Base-by-base conservation (phyloP, 2,797 vertebrate species). In the Pachyuromys duprasi region DNA sequence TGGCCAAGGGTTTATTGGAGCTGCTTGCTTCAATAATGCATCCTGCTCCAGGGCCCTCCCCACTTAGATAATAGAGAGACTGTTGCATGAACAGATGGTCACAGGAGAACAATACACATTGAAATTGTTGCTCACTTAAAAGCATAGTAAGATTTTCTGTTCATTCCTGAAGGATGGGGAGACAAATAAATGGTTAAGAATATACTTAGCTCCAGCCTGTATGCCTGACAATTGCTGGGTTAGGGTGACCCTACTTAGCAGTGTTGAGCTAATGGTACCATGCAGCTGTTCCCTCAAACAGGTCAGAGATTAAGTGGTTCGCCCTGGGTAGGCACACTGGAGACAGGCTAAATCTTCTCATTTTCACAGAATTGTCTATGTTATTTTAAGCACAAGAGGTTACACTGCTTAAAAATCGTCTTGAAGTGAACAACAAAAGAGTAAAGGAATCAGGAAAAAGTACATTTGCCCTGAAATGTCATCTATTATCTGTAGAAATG, bases 81-180 rank as follows among this genome's bases (percentile, higher is more conserved):
- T 95, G 95, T 96, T 97, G 80, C 75, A n/a, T 67, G 96, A 96
- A 96, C 94, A 95, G 87, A 96, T 94, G 96, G 86, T 90, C 67
- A 97, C 81, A 90, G 92, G 60, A 92, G 93, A 92, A 96, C 65
- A 75, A 82, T 65, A 92, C 39, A 92, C 39, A 93, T 82, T 70
- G 88, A 94, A 86, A 89, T 45, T 90, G 42, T 75, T 92, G 60
- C 94, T 96, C 92, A 89, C 83, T 95, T 97, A 93, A 86, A 96
- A 96, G 92, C 33, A 93, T 9, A 65, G 78, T 62, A 94, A 96
- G 74, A 62, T 94, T 97, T 97, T 94, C 92, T 97, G 96, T 97
- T 84, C 97, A 97, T 98, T 98, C 97, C 96, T 97, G 96, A 97
- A 97, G 86, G 67, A 96, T 95, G 92, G 96, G 87, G 92, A 94